These are phyloP conservation scores for Oncorhynchus tshawytscha DNA, from an alignment of 2,113 vertebrate species.

Conservation along the genomic window DNA sequence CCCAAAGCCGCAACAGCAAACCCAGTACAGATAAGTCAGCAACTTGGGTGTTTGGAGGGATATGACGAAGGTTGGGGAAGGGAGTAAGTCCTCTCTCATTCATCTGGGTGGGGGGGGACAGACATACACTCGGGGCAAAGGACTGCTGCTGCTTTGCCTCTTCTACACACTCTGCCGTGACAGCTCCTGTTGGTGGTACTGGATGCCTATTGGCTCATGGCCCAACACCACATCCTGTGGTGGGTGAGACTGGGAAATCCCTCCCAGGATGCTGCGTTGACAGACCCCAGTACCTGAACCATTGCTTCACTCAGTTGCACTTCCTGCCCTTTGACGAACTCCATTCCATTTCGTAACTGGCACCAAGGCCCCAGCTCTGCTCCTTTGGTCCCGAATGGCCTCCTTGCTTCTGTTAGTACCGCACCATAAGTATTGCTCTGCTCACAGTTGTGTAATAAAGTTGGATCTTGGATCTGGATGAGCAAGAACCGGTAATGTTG, in stretches of 20 bases:
- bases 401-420: too few relatives aligned
- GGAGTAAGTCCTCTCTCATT: neutral
- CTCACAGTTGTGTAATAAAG: too few relatives aligned
- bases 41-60: neutral
- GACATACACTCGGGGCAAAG: too few relatives aligned
- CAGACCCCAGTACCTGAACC: slow-evolving; percentile 17
- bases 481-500: too few relatives aligned
- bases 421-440: too few relatives aligned
- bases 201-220: neutral
- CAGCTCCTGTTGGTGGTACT: neutral
- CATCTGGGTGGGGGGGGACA: neutral
- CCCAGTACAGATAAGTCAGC: slow-evolving; percentile 30
- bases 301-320: neutral
- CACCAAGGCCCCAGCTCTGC: neutral
- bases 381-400: too few relatives aligned
- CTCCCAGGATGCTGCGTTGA: slow-evolving; percentile 21
- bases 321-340: too few relatives aligned
- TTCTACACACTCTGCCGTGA: neutral
- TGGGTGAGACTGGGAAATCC: slow-evolving; percentile 11
- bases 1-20: neutral
- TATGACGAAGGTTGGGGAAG: neutral
- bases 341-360: too few relatives aligned
- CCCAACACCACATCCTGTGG: slow-evolving; percentile 21
- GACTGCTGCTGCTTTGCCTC: neutral
- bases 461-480: too few relatives aligned